These are phyloP conservation scores for Urocynchramus pylzowi DNA, from an alignment of 2,113 vertebrate species.

Conservation along the genomic window DNA sequence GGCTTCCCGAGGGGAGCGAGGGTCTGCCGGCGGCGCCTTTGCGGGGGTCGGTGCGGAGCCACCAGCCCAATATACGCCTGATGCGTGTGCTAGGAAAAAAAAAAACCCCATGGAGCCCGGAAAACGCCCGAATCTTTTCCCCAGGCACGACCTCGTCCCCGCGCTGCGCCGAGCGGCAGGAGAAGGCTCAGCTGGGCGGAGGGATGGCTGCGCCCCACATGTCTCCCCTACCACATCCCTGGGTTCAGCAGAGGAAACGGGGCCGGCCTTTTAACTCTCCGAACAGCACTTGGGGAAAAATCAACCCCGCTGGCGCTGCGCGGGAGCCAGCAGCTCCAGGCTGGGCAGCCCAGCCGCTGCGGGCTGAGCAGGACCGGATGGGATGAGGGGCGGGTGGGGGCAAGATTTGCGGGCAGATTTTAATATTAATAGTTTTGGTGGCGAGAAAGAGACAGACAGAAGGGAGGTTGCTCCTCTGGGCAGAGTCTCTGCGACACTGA, in stretches of 20 bases:
- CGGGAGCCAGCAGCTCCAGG: background rate
- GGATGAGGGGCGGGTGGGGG: background rate
- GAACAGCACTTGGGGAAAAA: background rate
- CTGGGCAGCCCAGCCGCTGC: background rate
- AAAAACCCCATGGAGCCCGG: background rate
- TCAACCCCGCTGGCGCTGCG: background rate
- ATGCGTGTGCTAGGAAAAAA: background rate
- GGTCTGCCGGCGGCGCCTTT: background rate
- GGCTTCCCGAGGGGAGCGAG: background rate
- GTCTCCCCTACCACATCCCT: background rate
- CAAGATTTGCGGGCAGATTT: constrained; percentile 76
- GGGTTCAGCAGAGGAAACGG: background rate
- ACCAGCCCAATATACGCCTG: background rate
- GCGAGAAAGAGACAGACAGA: constrained; percentile 86
- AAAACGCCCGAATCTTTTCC: background rate
- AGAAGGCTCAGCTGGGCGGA: background rate
- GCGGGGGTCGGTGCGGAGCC: background rate
- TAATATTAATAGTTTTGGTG: constrained; percentile 93
- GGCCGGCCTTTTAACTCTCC: background rate
- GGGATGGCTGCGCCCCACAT: background rate
- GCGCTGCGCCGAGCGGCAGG: background rate
- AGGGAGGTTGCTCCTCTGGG: constrained; percentile 90
- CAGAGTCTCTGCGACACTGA: constrained; percentile 91
- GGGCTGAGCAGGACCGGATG: background rate
- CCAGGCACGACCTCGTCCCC: background rate